phyloP scores from a whole-genome alignment of 1,140 invertebrate species.

The Chrysoperla carnea region DNA sequence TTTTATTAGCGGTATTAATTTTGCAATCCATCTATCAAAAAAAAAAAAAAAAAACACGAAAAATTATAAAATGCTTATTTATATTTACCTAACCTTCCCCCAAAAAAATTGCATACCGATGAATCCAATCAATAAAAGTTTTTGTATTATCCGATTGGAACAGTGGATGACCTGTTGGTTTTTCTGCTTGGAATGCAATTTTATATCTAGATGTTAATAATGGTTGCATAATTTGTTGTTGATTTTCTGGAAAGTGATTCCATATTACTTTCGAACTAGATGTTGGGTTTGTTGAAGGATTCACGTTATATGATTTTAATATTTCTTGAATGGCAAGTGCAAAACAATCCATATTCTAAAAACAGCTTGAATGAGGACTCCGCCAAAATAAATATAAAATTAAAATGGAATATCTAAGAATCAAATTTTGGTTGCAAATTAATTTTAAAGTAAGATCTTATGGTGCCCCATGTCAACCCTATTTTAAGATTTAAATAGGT shows the following conservation, averaged over 20 bases:
- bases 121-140: conserved; percentile 53
- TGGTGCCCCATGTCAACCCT: no score
- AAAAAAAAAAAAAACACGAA: conserved; percentile 5
- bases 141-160: conserved; percentile 42
- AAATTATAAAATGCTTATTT: no score
- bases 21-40: conserved; percentile 34
- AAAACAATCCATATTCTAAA: conserved; percentile 46
- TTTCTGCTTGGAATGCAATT: conserved; percentile 11
- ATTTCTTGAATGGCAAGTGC: conserved; percentile 62
- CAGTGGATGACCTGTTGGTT: conserved; percentile 30
- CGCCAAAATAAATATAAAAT: no score
- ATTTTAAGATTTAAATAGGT: no score
- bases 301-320: conserved; percentile 46
- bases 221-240: conserved; percentile 52
- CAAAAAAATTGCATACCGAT: conserved; percentile 32
- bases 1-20: conserved; percentile 34
- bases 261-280: conserved; percentile 35
- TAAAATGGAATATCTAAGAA: conserved; percentile 1
- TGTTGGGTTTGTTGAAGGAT: conserved; percentile 28
- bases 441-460: no score
- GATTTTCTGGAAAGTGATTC: conserved; percentile 41
- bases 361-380: no score
- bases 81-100: no score
- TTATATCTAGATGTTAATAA: conserved; percentile 46
- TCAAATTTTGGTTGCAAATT: no score